These are phyloP conservation scores for Heterodera schachtii DNA, from an alignment of 1,140 invertebrate species.

Conservation along the genomic window DNA sequence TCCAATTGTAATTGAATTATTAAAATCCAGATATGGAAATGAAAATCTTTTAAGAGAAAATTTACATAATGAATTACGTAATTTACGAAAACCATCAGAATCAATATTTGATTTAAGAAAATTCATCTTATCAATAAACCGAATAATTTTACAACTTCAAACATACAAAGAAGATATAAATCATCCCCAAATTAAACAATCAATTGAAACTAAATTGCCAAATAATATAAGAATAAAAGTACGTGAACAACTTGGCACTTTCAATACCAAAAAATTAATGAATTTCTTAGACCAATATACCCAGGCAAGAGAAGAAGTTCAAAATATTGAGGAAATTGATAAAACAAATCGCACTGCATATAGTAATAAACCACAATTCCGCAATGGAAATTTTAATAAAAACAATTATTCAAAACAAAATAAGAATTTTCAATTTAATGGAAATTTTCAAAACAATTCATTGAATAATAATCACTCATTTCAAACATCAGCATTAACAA, in stretches of 20 bases:
- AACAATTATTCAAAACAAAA: neutral
- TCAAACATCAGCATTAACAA: neutral
- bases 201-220: neutral
- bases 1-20: neutral
- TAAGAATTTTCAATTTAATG: neutral
- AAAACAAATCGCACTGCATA: neutral
- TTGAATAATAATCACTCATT: neutral
- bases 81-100: neutral
- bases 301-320: neutral
- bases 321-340: neutral
- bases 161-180: neutral
- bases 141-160: neutral
- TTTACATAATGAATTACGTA: neutral
- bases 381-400: no score
- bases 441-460: neutral
- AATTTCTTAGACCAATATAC: neutral
- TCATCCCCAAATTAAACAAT: neutral
- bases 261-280: neutral
- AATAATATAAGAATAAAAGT: neutral
- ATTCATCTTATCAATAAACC: neutral
- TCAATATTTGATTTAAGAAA: neutral
- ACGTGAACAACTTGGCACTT: neutral
- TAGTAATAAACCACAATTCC: neutral
- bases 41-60: neutral
- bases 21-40: neutral